Conservation (phyloP, 2,888 invertebrate species). For the Tribolium freemani region DNA sequence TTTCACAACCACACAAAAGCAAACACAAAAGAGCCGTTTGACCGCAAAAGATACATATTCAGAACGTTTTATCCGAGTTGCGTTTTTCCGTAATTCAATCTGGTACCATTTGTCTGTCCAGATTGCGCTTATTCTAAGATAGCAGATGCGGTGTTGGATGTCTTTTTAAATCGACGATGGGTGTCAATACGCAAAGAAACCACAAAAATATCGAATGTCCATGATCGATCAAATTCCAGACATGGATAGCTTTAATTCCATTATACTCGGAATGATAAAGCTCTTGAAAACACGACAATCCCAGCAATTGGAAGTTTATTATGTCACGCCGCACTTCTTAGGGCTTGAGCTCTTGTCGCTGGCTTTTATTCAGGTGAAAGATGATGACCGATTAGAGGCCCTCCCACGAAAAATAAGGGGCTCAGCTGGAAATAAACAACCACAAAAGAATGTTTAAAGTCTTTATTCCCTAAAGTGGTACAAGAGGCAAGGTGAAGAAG, state of each 20-base stretch:
- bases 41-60: constrained; percentile 15
- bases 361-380: constrained; percentile 26
- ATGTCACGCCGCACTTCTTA: constrained; percentile 39
- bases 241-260: constrained; percentile 57
- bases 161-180: constrained; percentile 45
- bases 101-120: constrained; percentile 51
- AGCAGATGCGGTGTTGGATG: constrained; percentile 50
- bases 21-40: constrained; percentile 27
- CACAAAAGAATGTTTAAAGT: background rate
- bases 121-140: constrained; percentile 48
- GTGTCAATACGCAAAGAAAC: constrained; percentile 47
- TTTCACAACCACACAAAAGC: constrained; percentile 12
- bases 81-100: constrained; percentile 50
- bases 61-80: constrained; percentile 3
- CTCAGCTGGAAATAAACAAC: background rate
- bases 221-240: constrained; percentile 55
- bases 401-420: background rate
- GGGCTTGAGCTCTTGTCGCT: background rate
- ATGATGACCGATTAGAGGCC: constrained; percentile 29
- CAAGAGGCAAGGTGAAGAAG: background rate
- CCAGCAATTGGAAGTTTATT: constrained; percentile 36
- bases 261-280: constrained; percentile 43
- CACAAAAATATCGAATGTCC: constrained; percentile 50
- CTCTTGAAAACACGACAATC: constrained; percentile 26
- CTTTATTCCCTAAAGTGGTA: background rate